Evolutionary conservation across 2,888 invertebrate species (phyloP).

Genomic region (Laothoe populi): DNA sequence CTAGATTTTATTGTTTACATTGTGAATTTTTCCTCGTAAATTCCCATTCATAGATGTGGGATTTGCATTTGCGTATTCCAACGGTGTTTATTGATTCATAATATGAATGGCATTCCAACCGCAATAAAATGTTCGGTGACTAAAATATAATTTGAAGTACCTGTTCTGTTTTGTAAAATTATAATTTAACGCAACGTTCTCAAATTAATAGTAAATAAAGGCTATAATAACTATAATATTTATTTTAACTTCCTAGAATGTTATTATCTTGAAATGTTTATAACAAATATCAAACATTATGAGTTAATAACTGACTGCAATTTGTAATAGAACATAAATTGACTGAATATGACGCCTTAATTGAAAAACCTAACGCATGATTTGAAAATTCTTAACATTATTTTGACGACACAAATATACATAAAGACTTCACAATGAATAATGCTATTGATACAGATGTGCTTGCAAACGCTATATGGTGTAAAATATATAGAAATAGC

Average conservation of each 20-base stretch:
- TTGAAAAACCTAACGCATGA: neutral
- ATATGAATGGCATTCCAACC: neutral
- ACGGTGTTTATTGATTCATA: conserved; percentile 3
- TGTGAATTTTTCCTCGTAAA: neutral
- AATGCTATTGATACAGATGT: conserved; percentile 8
- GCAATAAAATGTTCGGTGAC: neutral
- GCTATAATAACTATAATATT: too few relatives aligned
- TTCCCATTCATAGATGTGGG: neutral
- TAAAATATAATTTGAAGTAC: neutral
- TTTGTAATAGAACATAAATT: too few relatives aligned
- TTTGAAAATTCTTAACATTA: neutral
- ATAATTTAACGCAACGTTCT: too few relatives aligned
- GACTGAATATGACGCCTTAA: too few relatives aligned
- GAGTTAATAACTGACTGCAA: too few relatives aligned
- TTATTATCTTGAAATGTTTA: too few relatives aligned
- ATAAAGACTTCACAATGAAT: neutral
- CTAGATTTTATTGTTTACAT: neutral
- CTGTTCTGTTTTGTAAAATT: too few relatives aligned
- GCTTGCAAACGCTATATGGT: neutral
- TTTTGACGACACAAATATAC: neutral
- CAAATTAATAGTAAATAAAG: too few relatives aligned
- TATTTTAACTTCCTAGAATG: too few relatives aligned
- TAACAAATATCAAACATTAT: too few relatives aligned
- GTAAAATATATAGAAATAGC: neutral
- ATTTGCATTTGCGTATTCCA: conserved; percentile 4